Evolutionary conservation across 2,888 invertebrate genomes (phyloP).

Genomic region (Harpalus rufipes): DNA sequence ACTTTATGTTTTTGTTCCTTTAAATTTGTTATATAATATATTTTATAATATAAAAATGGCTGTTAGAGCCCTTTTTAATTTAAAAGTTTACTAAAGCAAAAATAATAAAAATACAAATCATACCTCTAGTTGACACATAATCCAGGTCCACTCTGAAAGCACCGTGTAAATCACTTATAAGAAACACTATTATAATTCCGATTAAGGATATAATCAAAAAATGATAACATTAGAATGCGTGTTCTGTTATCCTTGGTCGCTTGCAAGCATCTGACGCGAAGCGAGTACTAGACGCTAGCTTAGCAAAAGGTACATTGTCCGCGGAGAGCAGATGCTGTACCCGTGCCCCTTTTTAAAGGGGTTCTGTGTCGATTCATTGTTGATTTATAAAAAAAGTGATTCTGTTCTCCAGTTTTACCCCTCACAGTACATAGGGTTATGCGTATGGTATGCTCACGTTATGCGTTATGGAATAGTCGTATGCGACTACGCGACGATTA

Average conservation of each 20-base stretch:
- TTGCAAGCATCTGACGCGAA: conserved; percentile 14
- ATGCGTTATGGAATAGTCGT: too few species aligned
- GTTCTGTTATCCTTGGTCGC: conserved; percentile 5
- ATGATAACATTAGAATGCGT: background rate
- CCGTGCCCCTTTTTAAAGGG: conserved; percentile 65
- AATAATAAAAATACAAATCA: too few species aligned
- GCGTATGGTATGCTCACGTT: background rate
- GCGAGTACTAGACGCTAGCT: conserved; percentile 36
- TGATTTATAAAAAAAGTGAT: conserved; percentile 65
- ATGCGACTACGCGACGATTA: too few species aligned
- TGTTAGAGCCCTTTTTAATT: too few species aligned
- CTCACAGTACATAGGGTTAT: conserved; percentile 42
- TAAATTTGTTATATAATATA: too few species aligned
- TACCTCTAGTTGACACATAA: background rate
- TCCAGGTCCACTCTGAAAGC: too few species aligned
- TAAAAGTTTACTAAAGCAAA: too few species aligned
- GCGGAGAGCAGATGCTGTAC: conserved; percentile 57
- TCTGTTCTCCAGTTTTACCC: conserved; percentile 43
- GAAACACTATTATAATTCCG: background rate
- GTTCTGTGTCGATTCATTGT: conserved; percentile 61
- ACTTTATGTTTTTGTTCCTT: too few species aligned
- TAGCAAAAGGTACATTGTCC: conserved; percentile 36
- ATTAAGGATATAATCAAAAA: background rate
- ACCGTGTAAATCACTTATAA: background rate
- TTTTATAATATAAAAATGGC: too few species aligned